phyloP scores from a whole-genome alignment of 1,140 invertebrate species.

The Cydia fagiglandana region DNA sequence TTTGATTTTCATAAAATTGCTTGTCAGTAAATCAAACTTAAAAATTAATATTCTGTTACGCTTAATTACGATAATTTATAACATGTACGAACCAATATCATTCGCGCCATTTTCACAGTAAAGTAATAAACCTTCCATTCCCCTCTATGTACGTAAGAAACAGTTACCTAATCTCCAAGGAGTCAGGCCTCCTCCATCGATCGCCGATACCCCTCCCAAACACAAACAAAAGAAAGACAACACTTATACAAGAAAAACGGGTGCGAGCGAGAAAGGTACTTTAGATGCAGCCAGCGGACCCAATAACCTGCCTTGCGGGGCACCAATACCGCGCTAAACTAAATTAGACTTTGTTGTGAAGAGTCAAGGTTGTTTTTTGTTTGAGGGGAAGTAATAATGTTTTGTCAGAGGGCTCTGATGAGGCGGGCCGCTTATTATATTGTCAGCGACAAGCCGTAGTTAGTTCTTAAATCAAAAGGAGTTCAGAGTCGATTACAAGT shows the following conservation, averaged over 20 bases:
- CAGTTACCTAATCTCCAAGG: conserved; percentile 29
- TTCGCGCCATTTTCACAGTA: conserved; percentile 3
- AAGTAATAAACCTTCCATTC: background rate
- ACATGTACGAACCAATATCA: background rate
- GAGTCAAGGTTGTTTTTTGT: conserved; percentile 1
- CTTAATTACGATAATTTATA: background rate
- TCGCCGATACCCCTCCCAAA: conserved; percentile 30
- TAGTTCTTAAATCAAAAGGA: conserved; percentile 14
- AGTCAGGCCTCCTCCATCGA: conserved; percentile 20
- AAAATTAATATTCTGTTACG: background rate
- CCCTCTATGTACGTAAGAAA: conserved; percentile 11
- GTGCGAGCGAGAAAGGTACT: conserved; percentile 13
- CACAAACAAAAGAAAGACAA: conserved; percentile 20
- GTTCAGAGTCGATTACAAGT: conserved; percentile 23
- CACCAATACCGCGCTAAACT: background rate
- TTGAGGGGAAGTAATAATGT: background rate
- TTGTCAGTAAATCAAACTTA: background rate
- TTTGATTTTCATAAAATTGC: background rate
- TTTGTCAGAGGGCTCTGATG: conserved; percentile 12
- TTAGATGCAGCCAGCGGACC: conserved; percentile 20
- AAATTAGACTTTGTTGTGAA: background rate
- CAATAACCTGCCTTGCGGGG: conserved; percentile 12
- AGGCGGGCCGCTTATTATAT: conserved; percentile 31
- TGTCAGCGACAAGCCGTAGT: conserved; percentile 18
- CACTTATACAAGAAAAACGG: conserved; percentile 16